Percentiles rank a stretch among this genome's conserved stretches.
Evolutionary conservation across 2,797 vertebrate genomes (phyloP).

Genomic region (Synanceia verrucosa): DNA sequence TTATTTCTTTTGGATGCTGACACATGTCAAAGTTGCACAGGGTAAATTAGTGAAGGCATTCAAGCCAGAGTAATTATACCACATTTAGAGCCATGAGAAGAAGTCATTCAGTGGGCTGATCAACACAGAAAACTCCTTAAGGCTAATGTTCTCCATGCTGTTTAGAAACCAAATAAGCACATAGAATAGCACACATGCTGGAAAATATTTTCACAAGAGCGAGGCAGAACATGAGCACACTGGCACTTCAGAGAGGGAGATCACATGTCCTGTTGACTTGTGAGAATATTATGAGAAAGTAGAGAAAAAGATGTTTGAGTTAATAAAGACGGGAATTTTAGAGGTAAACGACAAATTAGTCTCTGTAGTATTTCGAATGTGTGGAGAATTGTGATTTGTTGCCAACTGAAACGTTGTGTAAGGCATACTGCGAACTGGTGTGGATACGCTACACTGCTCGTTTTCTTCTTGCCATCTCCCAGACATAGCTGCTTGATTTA

Average conservation of each 20-base stretch:
- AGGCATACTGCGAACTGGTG: slow-evolving; percentile 41
- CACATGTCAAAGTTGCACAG: slow-evolving; percentile 45
- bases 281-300: slow-evolving; percentile 45
- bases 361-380: slow-evolving; percentile 50
- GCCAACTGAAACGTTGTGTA: slow-evolving; percentile 26
- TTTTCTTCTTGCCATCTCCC: slow-evolving; percentile 14
- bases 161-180: slow-evolving; percentile 80
- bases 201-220: slow-evolving; percentile 79
- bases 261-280: slow-evolving; percentile 69
- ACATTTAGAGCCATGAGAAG: slow-evolving; percentile 76
- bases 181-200: slow-evolving; percentile 74
- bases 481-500: slow-evolving; percentile 36
- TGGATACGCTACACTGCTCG: slow-evolving; percentile 24
- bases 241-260: slow-evolving; percentile 64
- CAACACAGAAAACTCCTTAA: slow-evolving; percentile 74
- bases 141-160: slow-evolving; percentile 81
- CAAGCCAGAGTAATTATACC: slow-evolving; percentile 62
- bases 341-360: slow-evolving; percentile 65
- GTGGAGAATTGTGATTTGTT: slow-evolving; percentile 31
- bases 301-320: slow-evolving; percentile 34
- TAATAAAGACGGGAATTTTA: slow-evolving; percentile 57
- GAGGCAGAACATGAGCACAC: slow-evolving; percentile 63
- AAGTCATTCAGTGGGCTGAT: slow-evolving; percentile 76
- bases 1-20: slow-evolving; percentile 61
- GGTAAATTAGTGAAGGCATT: slow-evolving; percentile 58